Evolutionary conservation across 2,113 vertebrate genomes (phyloP).

Genomic region (Solea senegalensis): DNA sequence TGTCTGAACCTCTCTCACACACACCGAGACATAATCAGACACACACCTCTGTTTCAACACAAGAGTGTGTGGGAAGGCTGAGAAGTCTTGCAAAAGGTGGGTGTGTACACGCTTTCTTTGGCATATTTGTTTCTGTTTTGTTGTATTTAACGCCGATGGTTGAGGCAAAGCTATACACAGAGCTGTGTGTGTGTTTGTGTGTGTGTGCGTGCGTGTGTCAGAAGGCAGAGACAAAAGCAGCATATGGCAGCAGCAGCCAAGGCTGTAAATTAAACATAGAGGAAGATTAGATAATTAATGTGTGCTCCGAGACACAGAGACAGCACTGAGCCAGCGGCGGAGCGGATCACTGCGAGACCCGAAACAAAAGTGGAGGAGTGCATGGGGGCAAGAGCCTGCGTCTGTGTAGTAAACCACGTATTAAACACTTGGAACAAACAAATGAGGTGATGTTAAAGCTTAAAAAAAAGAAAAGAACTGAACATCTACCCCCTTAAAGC

Average conservation of each 20-base stretch:
- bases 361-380: not conserved
- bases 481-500: conserved; percentile 5
- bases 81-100: conserved; percentile 43
- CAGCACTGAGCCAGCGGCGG: conserved; percentile 79
- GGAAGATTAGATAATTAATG: conserved; percentile 89
- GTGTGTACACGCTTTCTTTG: conserved; percentile 48
- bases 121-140: conserved; percentile 66
- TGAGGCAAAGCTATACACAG: conserved; percentile 39
- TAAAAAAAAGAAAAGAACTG: not conserved
- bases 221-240: conserved; percentile 81
- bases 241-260: conserved; percentile 86
- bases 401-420: conserved; percentile 27
- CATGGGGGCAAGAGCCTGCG: not conserved
- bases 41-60: conserved; percentile 60
- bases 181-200: conserved; percentile 12
- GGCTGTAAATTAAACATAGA: conserved; percentile 91
- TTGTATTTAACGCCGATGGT: conserved; percentile 35
- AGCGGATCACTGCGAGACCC: conserved; percentile 50
- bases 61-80: conserved; percentile 48
- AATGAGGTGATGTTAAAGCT: conserved; percentile 24
- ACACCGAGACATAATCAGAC: conserved; percentile 40
- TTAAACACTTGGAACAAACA: conserved; percentile 42
- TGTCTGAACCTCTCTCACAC: conserved; percentile 39
- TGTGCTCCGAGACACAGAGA: conserved; percentile 79
- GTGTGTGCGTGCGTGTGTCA: conserved; percentile 31